Conservation (phyloP, 2,113 vertebrate species). For the Empidonax alnorum region DNA sequence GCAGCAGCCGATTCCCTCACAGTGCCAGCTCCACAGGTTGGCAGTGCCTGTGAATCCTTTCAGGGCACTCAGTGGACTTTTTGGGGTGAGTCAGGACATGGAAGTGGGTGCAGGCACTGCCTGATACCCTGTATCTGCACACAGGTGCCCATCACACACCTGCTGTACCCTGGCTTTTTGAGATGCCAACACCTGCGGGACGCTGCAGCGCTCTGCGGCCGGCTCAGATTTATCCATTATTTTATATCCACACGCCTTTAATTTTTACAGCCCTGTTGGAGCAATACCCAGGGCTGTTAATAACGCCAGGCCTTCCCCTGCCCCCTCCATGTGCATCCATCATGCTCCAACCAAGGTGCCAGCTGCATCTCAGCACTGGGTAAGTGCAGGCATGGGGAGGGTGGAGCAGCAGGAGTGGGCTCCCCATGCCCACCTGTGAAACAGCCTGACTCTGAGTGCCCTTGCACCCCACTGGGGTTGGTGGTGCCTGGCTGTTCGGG, state of each 20-base stretch:
- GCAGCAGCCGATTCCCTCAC: accelerated
- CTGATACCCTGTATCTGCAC: accelerated
- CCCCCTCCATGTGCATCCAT: neutral
- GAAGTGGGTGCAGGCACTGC: accelerated
- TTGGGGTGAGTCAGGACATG: accelerated
- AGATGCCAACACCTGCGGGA: neutral
- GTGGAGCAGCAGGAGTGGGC: neutral
- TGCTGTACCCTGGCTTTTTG: accelerated
- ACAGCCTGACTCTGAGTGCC: neutral
- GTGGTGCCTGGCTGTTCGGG: neutral
- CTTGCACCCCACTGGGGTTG: neutral
- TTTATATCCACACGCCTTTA: slow-evolving; percentile 61
- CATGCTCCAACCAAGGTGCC: neutral
- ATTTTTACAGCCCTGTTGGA: slow-evolving; percentile 62
- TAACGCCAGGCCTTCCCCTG: neutral
- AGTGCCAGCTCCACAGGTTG: neutral
- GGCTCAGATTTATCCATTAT: slow-evolving; percentile 55
- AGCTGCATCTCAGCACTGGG: accelerated
- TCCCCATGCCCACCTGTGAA: accelerated
- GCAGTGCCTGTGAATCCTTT: neutral
- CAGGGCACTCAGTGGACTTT: accelerated
- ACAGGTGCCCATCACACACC: accelerated
- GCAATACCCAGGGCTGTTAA: slow-evolving; percentile 43
- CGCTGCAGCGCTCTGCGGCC: neutral
- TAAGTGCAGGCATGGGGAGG: neutral